phyloP scores from a whole-genome alignment of 2,113 vertebrate species.

The Pantherophis guttatus region DNA sequence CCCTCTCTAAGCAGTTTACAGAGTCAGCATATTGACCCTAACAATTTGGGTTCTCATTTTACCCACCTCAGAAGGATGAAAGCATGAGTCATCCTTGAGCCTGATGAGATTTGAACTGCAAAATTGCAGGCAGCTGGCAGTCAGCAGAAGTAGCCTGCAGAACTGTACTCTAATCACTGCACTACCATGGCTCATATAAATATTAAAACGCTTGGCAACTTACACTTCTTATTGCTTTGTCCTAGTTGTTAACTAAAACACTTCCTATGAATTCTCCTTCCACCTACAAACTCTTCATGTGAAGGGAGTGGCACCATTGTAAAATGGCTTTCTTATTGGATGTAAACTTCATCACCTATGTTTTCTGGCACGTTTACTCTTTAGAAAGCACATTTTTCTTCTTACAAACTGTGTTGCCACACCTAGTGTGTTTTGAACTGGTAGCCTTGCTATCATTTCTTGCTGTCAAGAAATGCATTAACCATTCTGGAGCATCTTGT shows the following conservation, averaged over 20 bases:
- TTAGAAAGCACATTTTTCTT: neutral
- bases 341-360: neutral
- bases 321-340: neutral
- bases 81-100: too few relatives aligned
- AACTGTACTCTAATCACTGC: too few relatives aligned
- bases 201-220: neutral
- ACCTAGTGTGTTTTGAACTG: neutral
- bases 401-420: neutral
- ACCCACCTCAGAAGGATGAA: too few relatives aligned
- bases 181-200: neutral
- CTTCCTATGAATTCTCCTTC: neutral
- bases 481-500: constrained; percentile 17
- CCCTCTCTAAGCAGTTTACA: too few relatives aligned
- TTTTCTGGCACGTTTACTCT: neutral
- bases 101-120: too few relatives aligned
- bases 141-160: too few relatives aligned
- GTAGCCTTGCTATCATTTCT: neutral
- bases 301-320: neutral
- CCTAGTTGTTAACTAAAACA: neutral
- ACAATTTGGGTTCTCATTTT: too few relatives aligned
- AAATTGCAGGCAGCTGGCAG: too few relatives aligned
- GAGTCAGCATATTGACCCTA: too few relatives aligned
- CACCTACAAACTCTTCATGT: neutral
- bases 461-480: neutral
- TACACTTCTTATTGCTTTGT: neutral